Conservation (phyloP, 1,140 invertebrate species). For the Ceratosolen fusciceps region DNA sequence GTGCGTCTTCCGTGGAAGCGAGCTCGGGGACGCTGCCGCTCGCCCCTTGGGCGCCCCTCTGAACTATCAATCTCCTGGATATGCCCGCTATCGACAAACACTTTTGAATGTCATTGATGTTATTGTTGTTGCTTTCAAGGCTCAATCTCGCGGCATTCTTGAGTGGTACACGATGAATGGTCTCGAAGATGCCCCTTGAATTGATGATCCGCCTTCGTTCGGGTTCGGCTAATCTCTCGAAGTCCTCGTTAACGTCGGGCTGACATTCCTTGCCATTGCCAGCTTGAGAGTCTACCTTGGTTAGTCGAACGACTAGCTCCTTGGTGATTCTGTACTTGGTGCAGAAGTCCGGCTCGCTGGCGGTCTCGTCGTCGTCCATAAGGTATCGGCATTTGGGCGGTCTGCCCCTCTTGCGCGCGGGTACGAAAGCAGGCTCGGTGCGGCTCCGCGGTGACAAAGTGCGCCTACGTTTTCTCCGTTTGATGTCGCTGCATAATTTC, state of each 20-base stretch:
- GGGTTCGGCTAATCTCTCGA: not conserved
- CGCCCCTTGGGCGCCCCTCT: not conserved
- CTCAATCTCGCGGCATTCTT: not conserved
- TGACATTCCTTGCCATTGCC: not conserved
- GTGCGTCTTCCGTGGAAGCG: not conserved
- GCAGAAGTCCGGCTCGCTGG: conserved; percentile 9
- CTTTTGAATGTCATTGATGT: conserved; percentile 19
- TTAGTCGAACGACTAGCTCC: conserved; percentile 42
- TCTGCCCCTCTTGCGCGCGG: not conserved
- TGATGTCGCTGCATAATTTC: not conserved
- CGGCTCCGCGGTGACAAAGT: not conserved
- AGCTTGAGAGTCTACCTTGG: conserved; percentile 35
- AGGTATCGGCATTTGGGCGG: not conserved
- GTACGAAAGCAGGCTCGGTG: not conserved
- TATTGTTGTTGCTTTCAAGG: conserved; percentile 37
- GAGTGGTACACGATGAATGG: not conserved
- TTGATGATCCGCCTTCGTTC: not conserved
- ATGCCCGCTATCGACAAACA: not conserved
- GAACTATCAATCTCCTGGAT: not conserved
- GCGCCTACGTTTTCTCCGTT: conserved; percentile 18
- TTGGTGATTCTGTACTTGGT: conserved; percentile 36
- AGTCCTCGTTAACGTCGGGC: not conserved
- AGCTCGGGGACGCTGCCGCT: not conserved
- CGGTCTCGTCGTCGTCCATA: not conserved
- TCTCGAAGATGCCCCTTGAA: not conserved